These are phyloP conservation scores for Drosophila siamana DNA, from an alignment of 2,888 invertebrate species.

Conservation along the genomic window DNA sequence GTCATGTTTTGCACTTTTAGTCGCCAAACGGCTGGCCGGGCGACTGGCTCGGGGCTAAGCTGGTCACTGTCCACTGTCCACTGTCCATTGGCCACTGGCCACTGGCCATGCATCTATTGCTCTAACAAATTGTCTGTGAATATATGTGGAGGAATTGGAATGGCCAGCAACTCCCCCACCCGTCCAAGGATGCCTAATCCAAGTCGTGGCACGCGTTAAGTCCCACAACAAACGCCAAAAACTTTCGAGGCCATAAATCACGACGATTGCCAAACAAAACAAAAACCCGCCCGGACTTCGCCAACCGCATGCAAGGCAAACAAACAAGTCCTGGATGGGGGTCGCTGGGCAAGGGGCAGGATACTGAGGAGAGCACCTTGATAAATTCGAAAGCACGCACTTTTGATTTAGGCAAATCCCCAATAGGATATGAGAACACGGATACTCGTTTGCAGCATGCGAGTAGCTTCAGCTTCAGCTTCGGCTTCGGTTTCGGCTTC, in stretches of 20 bases:
- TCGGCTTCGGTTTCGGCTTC: constrained; percentile 37
- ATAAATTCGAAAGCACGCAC: constrained; percentile 81
- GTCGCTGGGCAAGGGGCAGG: constrained; percentile 23
- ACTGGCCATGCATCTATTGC: constrained; percentile 42
- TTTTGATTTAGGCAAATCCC: constrained; percentile 79
- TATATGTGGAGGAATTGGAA: constrained; percentile 56
- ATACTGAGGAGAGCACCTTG: constrained; percentile 69
- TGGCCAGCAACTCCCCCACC: constrained; percentile 39
- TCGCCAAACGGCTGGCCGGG: constrained; percentile 34
- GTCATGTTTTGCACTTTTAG: constrained; percentile 75
- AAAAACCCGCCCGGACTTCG: constrained; percentile 40
- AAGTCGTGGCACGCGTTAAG: constrained; percentile 73
- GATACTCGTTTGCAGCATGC: constrained; percentile 29
- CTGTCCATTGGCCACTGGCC: too few species aligned
- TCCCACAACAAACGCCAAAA: constrained; percentile 67
- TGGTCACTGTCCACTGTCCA: constrained; percentile 27
- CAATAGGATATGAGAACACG: constrained; percentile 61
- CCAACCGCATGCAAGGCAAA: constrained; percentile 70
- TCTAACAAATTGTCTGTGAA: constrained; percentile 65
- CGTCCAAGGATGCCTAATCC: constrained; percentile 51
- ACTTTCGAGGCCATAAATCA: constrained; percentile 83
- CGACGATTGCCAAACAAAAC: constrained; percentile 77
- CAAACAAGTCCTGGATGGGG: constrained; percentile 38
- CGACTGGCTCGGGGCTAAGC: constrained; percentile 36
- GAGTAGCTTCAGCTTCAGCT: constrained; percentile 28